Conservation (phyloP, 2,888 invertebrate genomes). For the Amphipoea oculea region DNA sequence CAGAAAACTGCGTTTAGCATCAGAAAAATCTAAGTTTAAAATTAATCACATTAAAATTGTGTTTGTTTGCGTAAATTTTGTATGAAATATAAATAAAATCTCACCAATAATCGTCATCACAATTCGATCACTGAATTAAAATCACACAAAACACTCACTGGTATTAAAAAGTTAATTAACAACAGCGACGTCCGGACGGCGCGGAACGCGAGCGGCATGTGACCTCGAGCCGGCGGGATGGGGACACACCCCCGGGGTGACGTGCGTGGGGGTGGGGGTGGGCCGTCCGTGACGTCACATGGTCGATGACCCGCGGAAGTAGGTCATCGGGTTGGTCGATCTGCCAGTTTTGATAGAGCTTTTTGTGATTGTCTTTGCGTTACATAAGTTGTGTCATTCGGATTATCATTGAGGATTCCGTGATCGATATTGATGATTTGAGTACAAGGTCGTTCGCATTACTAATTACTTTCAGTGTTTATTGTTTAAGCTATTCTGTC, state of each 20-base stretch:
- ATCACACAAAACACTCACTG: conserved; percentile 67
- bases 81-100: conserved; percentile 50
- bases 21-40: conserved; percentile 6
- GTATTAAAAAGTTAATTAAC: conserved; percentile 61
- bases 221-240: conserved; percentile 83
- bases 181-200: conserved; percentile 77
- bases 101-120: conserved; percentile 86
- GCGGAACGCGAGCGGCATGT: conserved; percentile 80
- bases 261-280: conserved; percentile 73
- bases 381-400: conserved; percentile 69
- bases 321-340: conserved; percentile 87
- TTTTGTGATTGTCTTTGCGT: conserved; percentile 71
- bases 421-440: conserved; percentile 41
- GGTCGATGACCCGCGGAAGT: conserved; percentile 87
- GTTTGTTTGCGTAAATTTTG: background rate
- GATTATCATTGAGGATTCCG: conserved; percentile 34
- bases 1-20: conserved; percentile 4
- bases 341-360: conserved; percentile 75
- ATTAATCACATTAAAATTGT: background rate
- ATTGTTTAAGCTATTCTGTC: background rate
- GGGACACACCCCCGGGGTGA: conserved; percentile 84
- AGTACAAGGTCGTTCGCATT: conserved; percentile 37
- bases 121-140: conserved; percentile 56
- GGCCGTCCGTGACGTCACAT: conserved; percentile 86
- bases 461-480: background rate